A percentile compares a stretch with the other conserved stretches of the same genome.
These are phyloP conservation scores for Oryzias javanicus DNA, from an alignment of 2,113 vertebrate species.

Conservation along the genomic window DNA sequence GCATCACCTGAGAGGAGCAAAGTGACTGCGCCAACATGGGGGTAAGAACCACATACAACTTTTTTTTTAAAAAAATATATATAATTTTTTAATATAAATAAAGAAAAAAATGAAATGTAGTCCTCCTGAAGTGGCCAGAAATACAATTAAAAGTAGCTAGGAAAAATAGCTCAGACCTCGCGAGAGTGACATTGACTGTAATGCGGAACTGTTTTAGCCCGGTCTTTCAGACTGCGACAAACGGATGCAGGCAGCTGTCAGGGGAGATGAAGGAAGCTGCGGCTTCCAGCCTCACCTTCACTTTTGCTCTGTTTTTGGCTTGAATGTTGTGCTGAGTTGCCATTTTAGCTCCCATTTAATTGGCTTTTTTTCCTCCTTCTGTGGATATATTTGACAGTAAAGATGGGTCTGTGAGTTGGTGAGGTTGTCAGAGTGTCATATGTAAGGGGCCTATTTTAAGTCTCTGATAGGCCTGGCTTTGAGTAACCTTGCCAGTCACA, in stretches of 20 bases:
- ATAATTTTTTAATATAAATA: too few species aligned
- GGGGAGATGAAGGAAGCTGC: background rate
- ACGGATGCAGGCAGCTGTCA: conserved; percentile 35
- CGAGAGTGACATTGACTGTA: conserved; percentile 73
- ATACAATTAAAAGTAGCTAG: conserved; percentile 14
- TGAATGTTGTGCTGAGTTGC: background rate
- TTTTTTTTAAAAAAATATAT: conserved; percentile 18
- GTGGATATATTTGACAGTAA: too few species aligned
- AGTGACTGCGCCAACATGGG: conserved; percentile 81
- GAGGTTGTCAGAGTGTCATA: conserved; percentile 21
- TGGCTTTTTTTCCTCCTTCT: too few species aligned
- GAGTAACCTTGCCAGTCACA: conserved; percentile 61
- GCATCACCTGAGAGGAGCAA: conserved; percentile 76
- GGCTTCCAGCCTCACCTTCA: background rate
- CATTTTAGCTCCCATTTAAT: background rate
- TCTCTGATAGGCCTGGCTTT: conserved; percentile 29
- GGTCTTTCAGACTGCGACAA: conserved; percentile 71
- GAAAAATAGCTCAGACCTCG: too few species aligned
- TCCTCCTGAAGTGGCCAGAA: conserved; percentile 53
- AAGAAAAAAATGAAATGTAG: conserved; percentile 32
- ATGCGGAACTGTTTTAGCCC: conserved; percentile 65
- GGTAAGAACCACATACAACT: conserved; percentile 72
- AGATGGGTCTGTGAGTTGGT: conserved; percentile 4
- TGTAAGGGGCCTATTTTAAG: conserved; percentile 7
- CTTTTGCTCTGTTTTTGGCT: background rate